These are phyloP conservation scores for Mesoclemmys tuberculata DNA, from an alignment of 2,113 vertebrate genomes.

Conservation along the genomic window DNA sequence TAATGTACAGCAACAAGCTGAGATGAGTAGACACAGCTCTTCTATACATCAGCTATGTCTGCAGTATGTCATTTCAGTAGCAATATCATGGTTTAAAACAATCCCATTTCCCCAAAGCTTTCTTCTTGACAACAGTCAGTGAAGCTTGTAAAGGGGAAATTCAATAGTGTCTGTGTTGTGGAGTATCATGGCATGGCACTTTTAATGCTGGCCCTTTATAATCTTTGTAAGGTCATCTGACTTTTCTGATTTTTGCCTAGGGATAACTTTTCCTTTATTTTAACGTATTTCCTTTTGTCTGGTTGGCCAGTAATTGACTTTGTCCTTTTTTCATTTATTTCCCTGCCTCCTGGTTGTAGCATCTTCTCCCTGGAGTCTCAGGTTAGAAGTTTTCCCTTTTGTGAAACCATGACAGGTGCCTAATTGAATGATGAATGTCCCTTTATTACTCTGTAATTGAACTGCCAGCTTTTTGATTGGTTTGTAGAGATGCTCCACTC, in stretches of 20 bases:
- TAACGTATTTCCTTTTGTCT: conserved; percentile 76
- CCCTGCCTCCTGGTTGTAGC: conserved; percentile 80
- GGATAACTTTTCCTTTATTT: conserved; percentile 75
- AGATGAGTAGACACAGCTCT: background rate
- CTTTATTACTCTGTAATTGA: conserved; percentile 98
- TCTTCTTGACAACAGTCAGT: conserved; percentile 9
- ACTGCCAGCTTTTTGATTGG: conserved; percentile 92
- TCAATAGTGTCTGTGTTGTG: background rate
- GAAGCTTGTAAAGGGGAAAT: conserved; percentile 37
- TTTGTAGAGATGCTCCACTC: conserved; percentile 77
- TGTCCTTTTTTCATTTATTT: conserved; percentile 83
- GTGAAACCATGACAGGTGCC: conserved; percentile 95
- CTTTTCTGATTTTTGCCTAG: conserved; percentile 72
- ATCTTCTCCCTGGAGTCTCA: conserved; percentile 84
- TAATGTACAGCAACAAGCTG: background rate
- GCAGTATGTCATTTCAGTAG: background rate
- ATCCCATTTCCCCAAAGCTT: conserved; percentile 21
- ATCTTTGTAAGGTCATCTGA: conserved; percentile 65
- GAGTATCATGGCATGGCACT: background rate
- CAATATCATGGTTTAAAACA: background rate
- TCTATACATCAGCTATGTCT: background rate
- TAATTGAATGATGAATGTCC: conserved; percentile 99
- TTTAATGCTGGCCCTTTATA: conserved; percentile 70
- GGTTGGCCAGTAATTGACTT: conserved; percentile 82
- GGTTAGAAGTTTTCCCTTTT: conserved; percentile 90